Base-by-base conservation (phyloP, 2,888 invertebrate species). In the Hermodice carunculata region DNA sequence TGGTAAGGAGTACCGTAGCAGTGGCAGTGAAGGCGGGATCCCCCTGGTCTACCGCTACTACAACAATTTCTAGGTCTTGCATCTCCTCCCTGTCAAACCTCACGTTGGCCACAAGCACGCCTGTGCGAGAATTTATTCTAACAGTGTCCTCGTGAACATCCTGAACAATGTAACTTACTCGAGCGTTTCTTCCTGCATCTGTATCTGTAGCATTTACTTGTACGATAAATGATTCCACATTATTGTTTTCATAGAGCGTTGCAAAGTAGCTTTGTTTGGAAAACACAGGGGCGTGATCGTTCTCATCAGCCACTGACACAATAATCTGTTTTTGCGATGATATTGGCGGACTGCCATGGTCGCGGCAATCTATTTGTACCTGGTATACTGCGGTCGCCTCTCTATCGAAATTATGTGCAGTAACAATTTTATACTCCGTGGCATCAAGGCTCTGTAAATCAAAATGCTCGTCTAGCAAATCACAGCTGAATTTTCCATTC, bases 21-120 rank as follows among this genome's bases (percentile, higher is more conserved):
- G 77, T 75, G 32, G 76, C 71, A 32, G 77, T 76, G 53, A 71
- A 52, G 2, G 76, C 67, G 0, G 79, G 78, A 4, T 67, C 70
- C 0, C 81, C 81, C 53, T 77, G 74, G 69, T 82, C 82, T 4
- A 66, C 71, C 17, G 79, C 81, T 2, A 76, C 64, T 5, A 82
- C 77, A 6, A 70, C 66, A 62, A 82, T 81, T 32, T 73, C 69
- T 60, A 61, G 63, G 32, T 48, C 57, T n/a, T 53, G 49, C 31
- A 49, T 31, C 4, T 54, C 44, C 54, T 71, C 71, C 24, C 53
- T 64, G 60, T 71, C 71, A 24, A 71, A 69, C 8, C 42, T 34
- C 22, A 59, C 49, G 24, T 65, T 67, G 17, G 69, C 69, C 11
- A 53, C 63, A 3, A 71, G 49, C 22, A 37, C 46, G 14, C 71